A percentile compares a stretch with the other conserved stretches of the same genome.
phyloP scores from a whole-genome alignment of 2,888 invertebrate species.

The Hirtodrosophila cameraria region DNA sequence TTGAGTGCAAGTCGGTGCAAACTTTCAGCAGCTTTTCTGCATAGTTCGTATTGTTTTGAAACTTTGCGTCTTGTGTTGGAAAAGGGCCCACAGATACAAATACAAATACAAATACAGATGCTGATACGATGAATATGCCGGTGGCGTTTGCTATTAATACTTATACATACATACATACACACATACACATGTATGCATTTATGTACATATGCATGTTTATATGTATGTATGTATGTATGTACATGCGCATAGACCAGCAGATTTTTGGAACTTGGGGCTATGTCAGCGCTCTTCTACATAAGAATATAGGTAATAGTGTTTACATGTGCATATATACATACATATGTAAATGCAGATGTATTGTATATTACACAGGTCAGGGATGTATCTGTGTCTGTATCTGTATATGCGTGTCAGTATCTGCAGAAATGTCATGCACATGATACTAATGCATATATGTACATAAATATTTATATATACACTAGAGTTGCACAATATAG shows the following conservation, averaged over 20 bases:
- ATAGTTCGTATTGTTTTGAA: no score
- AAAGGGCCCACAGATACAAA: no score
- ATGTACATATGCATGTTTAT: no score
- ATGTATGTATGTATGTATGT: neutral
- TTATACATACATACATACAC: neutral
- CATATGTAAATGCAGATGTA: constrained; percentile 21
- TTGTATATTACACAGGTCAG: constrained; percentile 60
- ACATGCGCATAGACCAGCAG: constrained; percentile 48
- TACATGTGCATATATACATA: constrained; percentile 23
- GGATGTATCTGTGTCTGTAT: constrained; percentile 49
- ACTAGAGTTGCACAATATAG: no score
- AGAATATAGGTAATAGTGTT: constrained; percentile 44
- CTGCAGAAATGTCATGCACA: constrained; percentile 43
- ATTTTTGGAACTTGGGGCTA: constrained; percentile 34
- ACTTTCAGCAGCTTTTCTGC: no score
- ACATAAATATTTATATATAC: neutral
- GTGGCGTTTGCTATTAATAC: neutral
- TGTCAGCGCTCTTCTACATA: constrained; percentile 10
- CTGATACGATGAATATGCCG: neutral
- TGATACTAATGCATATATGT: neutral
- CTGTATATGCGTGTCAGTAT: constrained; percentile 4
- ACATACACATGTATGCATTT: neutral
- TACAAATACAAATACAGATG: no score
- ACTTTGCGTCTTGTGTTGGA: no score
- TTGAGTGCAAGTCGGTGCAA: no score